phyloP scores from a whole-genome alignment of 2,888 invertebrate species.

The Eupithecia subfuscata region DNA sequence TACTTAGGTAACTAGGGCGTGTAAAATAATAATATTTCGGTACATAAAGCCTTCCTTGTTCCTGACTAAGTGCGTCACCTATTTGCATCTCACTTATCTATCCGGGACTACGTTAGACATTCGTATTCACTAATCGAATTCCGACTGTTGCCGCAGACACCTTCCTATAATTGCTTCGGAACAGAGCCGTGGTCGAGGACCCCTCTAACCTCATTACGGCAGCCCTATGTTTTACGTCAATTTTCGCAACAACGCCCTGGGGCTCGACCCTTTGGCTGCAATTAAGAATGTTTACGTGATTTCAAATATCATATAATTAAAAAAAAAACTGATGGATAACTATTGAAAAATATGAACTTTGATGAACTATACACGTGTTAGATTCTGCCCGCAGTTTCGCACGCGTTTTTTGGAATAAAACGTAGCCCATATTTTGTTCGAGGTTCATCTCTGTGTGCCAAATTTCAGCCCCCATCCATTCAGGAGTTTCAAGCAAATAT shows the following conservation, averaged over 20 bases:
- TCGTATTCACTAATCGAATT: conserved; percentile 32
- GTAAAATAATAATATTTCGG: not conserved
- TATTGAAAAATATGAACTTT: too few species aligned
- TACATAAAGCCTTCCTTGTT: not conserved
- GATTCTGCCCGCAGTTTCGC: too few species aligned
- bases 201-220: conserved; percentile 44
- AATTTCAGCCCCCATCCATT: too few species aligned
- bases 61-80: not conserved
- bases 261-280: conserved; percentile 47
- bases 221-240: conserved; percentile 64
- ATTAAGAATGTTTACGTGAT: conserved; percentile 9
- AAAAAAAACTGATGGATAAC: too few species aligned
- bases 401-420: too few species aligned
- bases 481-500: too few species aligned
- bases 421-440: too few species aligned
- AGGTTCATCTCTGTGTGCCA: too few species aligned
- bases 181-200: conserved; percentile 37
- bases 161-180: conserved; percentile 42
- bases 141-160: conserved; percentile 38
- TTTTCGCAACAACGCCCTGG: conserved; percentile 64
- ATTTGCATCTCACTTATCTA: not conserved
- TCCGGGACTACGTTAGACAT: not conserved
- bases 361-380: too few species aligned
- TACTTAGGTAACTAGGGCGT: not conserved
- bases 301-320: too few species aligned